phyloP scores from a whole-genome alignment of 2,797 vertebrate genomes.

The Alcedo atthis region DNA sequence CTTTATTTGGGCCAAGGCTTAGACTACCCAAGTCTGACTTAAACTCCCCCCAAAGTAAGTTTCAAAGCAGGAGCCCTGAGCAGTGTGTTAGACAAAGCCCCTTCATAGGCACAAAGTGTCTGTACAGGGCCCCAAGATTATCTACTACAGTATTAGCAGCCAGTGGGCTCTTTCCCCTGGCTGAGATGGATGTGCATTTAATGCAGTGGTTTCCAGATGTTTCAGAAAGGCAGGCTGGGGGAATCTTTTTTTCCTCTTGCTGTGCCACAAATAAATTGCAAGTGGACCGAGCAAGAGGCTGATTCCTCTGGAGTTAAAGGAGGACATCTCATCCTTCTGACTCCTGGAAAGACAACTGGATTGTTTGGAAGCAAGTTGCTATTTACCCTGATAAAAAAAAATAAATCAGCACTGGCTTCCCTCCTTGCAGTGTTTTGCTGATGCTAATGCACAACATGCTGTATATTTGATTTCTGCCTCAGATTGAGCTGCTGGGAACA shows the following conservation, averaged over 20 bases:
- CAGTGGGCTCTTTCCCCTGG: constrained; percentile 22
- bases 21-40: constrained; percentile 22
- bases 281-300: neutral
- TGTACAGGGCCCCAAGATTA: neutral
- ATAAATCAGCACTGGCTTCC: neutral
- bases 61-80: constrained; percentile 46
- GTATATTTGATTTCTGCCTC: neutral
- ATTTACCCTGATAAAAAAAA: neutral
- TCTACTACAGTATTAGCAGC: constrained; percentile 21
- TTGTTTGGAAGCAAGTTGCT: neutral
- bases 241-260: neutral
- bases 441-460: neutral
- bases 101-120: neutral
- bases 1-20: constrained; percentile 43
- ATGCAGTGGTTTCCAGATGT: neutral
- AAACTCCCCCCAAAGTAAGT: constrained; percentile 36
- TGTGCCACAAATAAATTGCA: neutral
- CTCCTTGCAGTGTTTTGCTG: neutral
- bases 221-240: neutral
- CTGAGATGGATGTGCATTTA: neutral
- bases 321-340: neutral
- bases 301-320: neutral
- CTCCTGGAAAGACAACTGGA: neutral
- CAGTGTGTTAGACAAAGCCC: neutral
- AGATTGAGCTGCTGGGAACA: neutral